phyloP scores from a whole-genome alignment of 2,888 invertebrate species.

The Allolobophora icterica region DNA sequence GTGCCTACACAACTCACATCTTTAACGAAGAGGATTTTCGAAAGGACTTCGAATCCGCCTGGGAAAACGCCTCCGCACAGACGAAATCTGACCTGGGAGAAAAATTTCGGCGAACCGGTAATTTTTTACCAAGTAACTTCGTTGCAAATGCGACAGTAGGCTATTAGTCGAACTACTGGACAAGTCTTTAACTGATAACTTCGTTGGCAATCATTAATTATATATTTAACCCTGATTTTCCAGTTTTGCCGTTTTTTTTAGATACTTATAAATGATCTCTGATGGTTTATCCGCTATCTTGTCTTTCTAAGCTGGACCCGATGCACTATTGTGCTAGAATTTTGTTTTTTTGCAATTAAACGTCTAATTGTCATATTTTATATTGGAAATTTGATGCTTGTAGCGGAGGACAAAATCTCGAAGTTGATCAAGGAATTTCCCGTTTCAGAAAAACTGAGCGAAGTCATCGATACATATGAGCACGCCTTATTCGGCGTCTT shows the following conservation, averaged over 20 bases:
- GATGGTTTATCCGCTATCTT: no score
- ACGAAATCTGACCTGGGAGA: conserved; percentile 10
- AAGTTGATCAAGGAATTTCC: not conserved
- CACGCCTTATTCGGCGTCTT: conserved; percentile 20
- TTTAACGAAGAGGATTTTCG: not conserved
- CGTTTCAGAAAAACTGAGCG: not conserved
- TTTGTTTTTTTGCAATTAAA: not conserved
- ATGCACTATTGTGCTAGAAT: no score
- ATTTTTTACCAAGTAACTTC: not conserved
- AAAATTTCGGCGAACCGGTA: not conserved
- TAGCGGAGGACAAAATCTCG: not conserved
- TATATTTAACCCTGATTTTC: no score
- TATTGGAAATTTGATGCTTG: not conserved
- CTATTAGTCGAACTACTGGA: no score
- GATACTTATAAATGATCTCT: no score
- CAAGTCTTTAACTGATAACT: no score
- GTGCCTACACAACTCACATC: not conserved
- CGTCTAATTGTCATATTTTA: not conserved
- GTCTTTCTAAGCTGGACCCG: no score
- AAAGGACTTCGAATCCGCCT: not conserved
- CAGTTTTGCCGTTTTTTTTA: no score
- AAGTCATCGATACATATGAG: not conserved
- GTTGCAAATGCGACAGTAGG: no score
- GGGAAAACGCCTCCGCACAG: not conserved
- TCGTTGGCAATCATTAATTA: no score